Evolutionary conservation across 2,113 vertebrate species (phyloP).

Genomic region (Chunga burmeisteri): DNA sequence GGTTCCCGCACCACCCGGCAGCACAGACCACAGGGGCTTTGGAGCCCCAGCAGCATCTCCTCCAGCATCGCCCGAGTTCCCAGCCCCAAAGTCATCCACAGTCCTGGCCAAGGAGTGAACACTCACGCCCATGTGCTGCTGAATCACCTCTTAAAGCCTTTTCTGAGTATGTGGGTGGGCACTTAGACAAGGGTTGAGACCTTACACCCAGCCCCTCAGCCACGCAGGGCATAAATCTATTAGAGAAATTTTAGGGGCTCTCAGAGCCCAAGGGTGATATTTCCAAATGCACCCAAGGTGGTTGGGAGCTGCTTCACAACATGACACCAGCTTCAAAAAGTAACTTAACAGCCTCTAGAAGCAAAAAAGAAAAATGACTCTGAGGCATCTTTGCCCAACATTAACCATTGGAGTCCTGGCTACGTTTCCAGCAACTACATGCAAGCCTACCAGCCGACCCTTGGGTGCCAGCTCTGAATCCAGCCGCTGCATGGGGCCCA

Average conservation of each 20-base stretch:
- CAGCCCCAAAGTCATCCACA: not conserved
- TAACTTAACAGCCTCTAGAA: not conserved
- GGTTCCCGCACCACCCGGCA: not conserved
- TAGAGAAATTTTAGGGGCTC: not conserved
- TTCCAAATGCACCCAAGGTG: not conserved
- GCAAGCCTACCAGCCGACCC: not conserved
- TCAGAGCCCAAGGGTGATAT: not conserved
- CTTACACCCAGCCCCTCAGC: fast-evolving
- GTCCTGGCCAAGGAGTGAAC: not conserved
- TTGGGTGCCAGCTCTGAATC: not conserved
- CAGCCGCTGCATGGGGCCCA: fast-evolving
- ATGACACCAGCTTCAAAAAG: not conserved
- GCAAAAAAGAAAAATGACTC: not conserved
- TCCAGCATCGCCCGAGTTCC: fast-evolving
- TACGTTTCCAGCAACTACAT: not conserved
- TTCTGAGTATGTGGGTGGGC: not conserved
- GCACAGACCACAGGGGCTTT: not conserved
- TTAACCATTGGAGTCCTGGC: not conserved
- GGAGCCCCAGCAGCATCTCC: not conserved
- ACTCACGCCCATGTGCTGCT: not conserved
- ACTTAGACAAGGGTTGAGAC: not conserved
- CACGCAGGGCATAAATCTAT: not conserved
- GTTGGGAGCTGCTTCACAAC: not conserved
- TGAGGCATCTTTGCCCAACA: not conserved
- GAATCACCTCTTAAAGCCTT: constrained; percentile 2